A percentile compares a stretch with the other conserved stretches of the same genome.
phyloP scores from a whole-genome alignment of 2,888 invertebrate species.

The Sinodicranocentrus sp. region DNA sequence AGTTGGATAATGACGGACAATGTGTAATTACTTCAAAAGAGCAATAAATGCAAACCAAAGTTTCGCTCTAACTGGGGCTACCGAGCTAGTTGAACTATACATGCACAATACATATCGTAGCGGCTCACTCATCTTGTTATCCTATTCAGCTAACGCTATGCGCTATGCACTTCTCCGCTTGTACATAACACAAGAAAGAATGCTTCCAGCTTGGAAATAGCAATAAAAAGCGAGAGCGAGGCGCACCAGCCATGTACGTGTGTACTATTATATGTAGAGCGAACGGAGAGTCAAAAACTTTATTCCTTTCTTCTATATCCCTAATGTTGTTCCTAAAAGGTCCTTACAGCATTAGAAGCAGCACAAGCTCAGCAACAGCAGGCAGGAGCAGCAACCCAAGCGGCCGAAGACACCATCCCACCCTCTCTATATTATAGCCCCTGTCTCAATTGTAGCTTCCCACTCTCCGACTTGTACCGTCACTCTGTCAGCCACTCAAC shows the following conservation, averaged over 20 bases:
- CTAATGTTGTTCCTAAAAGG: conserved; percentile 35
- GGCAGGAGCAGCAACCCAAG: conserved; percentile 56
- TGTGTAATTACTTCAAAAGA: too few species aligned
- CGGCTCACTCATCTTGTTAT: too few species aligned
- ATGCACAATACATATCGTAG: too few species aligned
- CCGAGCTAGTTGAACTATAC: too few species aligned
- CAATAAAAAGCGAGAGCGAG: conserved; percentile 11
- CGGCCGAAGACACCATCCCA: conserved; percentile 66
- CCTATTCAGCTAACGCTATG: too few species aligned
- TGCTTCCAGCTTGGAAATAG: conserved; percentile 28
- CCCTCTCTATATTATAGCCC: conserved; percentile 61
- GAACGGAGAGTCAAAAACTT: conserved; percentile 16
- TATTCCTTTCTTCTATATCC: conserved; percentile 15
- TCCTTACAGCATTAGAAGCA: conserved; percentile 38
- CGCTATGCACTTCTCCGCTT: too few species aligned
- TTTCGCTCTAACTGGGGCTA: too few species aligned
- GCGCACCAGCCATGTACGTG: background rate
- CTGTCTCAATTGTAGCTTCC: conserved; percentile 67
- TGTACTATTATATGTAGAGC: conserved; percentile 27
- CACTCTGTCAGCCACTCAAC: conserved; percentile 69
- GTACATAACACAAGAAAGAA: too few species aligned
- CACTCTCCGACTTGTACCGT: conserved; percentile 69
- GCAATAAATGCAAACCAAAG: too few species aligned
- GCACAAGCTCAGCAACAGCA: conserved; percentile 36
- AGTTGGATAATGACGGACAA: too few species aligned